phyloP scores from a whole-genome alignment of 2,888 invertebrate genomes.

The Pyrocoelia pectoralis region DNA sequence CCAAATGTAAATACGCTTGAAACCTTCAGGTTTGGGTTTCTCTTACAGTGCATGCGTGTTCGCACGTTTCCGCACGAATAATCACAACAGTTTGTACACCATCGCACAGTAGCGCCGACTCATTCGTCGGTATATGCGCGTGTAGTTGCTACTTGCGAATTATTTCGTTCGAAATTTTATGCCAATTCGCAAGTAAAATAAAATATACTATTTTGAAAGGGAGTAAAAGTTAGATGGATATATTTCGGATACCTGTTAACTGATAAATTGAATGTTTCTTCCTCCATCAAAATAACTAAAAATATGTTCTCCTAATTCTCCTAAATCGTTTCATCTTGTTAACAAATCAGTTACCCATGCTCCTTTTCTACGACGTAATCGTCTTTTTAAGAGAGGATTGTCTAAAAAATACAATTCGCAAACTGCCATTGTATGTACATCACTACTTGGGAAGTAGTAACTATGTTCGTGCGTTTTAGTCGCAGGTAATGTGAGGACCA shows the following conservation, averaged over 20 bases:
- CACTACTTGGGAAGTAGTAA: not conserved
- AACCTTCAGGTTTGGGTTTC: too few species aligned
- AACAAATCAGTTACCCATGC: not conserved
- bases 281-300: not conserved
- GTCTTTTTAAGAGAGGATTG: slow-evolving; percentile 1
- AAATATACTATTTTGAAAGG: too few species aligned
- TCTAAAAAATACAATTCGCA: slow-evolving; percentile 8
- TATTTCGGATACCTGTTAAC: too few species aligned
- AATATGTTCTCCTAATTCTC: not conserved
- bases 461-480: not conserved
- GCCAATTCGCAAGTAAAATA: not conserved
- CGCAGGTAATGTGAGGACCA: not conserved
- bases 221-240: too few species aligned
- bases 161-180: not conserved
- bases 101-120: not conserved
- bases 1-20: too few species aligned
- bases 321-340: not conserved
- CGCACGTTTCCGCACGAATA: slow-evolving; percentile 5
- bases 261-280: slow-evolving; percentile 4
- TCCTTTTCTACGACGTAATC: slow-evolving; percentile 3
- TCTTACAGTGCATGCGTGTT: slow-evolving; percentile 2
- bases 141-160: not conserved
- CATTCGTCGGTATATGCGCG: slow-evolving; percentile 3
- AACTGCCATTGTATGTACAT: not conserved
- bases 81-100: not conserved